phyloP scores from a whole-genome alignment of 1,140 invertebrate genomes.

The Conus betulinus region DNA sequence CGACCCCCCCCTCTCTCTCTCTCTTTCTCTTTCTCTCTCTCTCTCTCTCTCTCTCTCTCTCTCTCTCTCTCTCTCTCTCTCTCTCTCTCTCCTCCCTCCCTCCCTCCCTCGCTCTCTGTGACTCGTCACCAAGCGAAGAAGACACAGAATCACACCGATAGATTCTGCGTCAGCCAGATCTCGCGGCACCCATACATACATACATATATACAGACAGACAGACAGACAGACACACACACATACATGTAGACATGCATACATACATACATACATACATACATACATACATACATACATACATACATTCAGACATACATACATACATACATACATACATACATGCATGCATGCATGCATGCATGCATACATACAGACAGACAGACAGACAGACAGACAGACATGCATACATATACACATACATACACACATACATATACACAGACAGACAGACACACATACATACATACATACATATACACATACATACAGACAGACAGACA shows the following conservation, averaged over 20 bases:
- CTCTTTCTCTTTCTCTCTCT: background rate
- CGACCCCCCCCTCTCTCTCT: background rate
- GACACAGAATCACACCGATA: too few species aligned
- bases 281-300: background rate
- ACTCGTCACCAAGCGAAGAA: too few species aligned
- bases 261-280: background rate
- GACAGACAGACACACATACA: background rate
- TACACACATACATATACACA: background rate
- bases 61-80: conserved; percentile 10
- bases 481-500: background rate
- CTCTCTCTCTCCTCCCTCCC: too few species aligned
- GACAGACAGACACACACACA: background rate
- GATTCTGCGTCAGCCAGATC: too few species aligned
- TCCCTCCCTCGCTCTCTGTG: too few species aligned
- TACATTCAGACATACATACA: background rate
- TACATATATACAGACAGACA: too few species aligned
- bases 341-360: too few species aligned
- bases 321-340: background rate
- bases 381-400: background rate
- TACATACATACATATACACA: background rate
- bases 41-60: background rate
- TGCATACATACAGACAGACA: background rate
- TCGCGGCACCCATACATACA: too few species aligned
- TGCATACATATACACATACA: too few species aligned
- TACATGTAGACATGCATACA: background rate